Conservation (phyloP, 2,797 vertebrate genomes). For the Melanitta fusca region DNA sequence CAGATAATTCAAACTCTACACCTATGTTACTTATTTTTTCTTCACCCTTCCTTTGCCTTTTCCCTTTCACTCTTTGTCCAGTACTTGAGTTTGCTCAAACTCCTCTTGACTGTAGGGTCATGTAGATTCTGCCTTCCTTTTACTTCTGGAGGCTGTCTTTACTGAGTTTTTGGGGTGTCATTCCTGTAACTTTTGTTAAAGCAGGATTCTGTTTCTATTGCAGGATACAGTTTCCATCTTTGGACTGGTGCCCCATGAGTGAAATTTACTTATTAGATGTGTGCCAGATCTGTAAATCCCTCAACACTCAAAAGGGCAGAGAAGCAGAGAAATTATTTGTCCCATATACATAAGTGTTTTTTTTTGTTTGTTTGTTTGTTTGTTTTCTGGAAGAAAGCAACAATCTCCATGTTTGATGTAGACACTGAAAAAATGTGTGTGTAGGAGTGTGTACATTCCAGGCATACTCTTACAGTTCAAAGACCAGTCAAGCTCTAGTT, state of each 20-base stretch:
- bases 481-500: neutral
- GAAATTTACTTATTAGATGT: neutral
- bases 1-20: neutral
- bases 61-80: neutral
- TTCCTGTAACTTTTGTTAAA: fast-evolving
- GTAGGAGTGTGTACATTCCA: neutral
- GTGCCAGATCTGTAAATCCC: neutral
- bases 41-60: neutral
- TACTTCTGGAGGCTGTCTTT: neutral
- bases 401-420: too few species aligned
- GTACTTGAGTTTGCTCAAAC: neutral
- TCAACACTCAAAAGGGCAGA: neutral
- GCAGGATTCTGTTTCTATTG: neutral
- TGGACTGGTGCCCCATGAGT: neutral
- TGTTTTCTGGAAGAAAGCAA: neutral
- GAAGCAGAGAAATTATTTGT: neutral
- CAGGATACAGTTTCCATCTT: neutral
- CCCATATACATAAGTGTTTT: neutral
- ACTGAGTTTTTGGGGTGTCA: neutral
- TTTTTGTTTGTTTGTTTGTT: too few species aligned
- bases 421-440: neutral
- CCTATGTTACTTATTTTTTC: neutral
- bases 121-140: neutral
- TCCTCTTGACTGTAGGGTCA: neutral
- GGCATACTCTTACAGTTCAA: neutral